phyloP scores from a whole-genome alignment of 2,113 vertebrate species.

The Cnemophilus loriae region DNA sequence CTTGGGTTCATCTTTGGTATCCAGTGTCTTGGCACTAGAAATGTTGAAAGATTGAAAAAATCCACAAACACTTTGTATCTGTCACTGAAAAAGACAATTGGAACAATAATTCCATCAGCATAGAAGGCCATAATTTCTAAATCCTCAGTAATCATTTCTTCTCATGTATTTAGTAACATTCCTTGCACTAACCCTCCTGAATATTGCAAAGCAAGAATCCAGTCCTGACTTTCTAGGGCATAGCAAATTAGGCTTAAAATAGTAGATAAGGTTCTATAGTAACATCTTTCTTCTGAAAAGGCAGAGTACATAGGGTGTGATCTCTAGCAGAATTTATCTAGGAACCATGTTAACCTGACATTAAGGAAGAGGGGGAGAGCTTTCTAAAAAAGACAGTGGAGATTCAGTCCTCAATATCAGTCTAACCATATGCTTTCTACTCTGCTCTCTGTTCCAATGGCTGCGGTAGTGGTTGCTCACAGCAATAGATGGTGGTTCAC shows the following conservation, averaged over 20 bases:
- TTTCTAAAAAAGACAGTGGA: background rate
- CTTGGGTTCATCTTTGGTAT: constrained; percentile 90
- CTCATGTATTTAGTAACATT: background rate
- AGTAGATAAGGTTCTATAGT: background rate
- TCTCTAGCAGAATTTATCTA: background rate
- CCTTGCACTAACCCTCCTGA: background rate
- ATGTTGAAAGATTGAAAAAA: constrained; percentile 94
- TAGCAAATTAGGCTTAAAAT: background rate
- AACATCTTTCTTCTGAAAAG: background rate
- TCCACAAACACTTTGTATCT: constrained; percentile 98
- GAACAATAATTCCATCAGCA: background rate
- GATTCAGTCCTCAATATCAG: background rate
- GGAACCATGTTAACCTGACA: background rate
- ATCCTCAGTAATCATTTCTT: background rate
- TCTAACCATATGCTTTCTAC: background rate
- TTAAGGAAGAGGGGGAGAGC: background rate
- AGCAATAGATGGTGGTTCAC: fast-evolving
- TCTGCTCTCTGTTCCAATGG: background rate
- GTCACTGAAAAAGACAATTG: constrained; percentile 76
- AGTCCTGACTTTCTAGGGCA: background rate
- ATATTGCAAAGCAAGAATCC: background rate
- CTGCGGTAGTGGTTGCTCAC: background rate
- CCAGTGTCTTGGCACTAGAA: constrained; percentile 90
- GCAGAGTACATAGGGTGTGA: background rate
- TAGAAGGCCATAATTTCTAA: background rate